These are phyloP conservation scores for Theodoxus fluviatilis DNA, from an alignment of 2,888 invertebrate genomes.

Conservation along the genomic window DNA sequence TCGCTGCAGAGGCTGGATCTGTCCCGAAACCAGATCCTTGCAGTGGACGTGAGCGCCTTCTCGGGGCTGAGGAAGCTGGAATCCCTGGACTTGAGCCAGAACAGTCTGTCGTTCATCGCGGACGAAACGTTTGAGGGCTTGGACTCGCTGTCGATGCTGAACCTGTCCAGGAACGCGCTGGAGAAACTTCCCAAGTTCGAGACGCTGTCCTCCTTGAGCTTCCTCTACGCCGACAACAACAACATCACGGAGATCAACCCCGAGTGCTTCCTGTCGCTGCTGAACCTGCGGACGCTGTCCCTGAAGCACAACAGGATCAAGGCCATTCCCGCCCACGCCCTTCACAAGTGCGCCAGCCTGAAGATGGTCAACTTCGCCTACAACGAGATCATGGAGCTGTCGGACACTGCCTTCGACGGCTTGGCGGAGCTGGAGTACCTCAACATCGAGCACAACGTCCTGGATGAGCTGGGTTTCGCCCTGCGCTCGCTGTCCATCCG, in stretches of 20 bases:
- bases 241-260: background rate
- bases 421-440: conserved; percentile 34
- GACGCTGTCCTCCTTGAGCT: conserved; percentile 1
- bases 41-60: conserved; percentile 28
- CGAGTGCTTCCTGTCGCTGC: conserved; percentile 34
- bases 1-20: conserved; percentile 26
- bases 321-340: conserved; percentile 34
- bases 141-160: conserved; percentile 28
- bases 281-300: conserved; percentile 31
- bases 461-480: conserved; percentile 27
- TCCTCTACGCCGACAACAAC: background rate
- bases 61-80: conserved; percentile 26
- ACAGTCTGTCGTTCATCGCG: conserved; percentile 30
- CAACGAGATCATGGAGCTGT: conserved; percentile 30
- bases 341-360: conserved; percentile 37
- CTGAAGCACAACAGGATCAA: conserved; percentile 36
- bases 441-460: conserved; percentile 32
- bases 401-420: conserved; percentile 31
- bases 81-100: conserved; percentile 28
- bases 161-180: conserved; percentile 38
- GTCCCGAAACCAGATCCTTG: conserved; percentile 27
- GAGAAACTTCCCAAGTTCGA: conserved; percentile 26
- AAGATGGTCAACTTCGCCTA: conserved; percentile 38
- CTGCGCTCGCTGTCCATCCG: background rate
- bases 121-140: conserved; percentile 38